A percentile compares a stretch with the other conserved stretches of the same genome.
These are phyloP conservation scores for Phoenicopterus ruber DNA, from an alignment of 2,113 vertebrate genomes.

Conservation along the genomic window DNA sequence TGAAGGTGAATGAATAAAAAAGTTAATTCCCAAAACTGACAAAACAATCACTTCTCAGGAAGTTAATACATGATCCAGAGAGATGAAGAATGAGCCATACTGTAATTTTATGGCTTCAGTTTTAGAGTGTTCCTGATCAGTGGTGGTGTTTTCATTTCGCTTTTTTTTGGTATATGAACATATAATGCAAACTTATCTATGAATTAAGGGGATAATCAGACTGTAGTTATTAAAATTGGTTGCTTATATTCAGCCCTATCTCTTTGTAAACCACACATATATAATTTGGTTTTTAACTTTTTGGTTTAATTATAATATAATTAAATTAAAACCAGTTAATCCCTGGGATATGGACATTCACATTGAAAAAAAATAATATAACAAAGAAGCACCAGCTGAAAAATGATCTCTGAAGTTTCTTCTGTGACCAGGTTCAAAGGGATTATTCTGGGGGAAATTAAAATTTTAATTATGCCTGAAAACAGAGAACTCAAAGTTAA, in stretches of 20 bases:
- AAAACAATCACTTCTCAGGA: background rate
- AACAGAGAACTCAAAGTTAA: background rate
- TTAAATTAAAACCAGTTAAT: background rate
- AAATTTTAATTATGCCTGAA: slow-evolving; percentile 22
- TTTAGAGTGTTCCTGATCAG: background rate
- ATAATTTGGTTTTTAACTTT: background rate
- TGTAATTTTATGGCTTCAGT: background rate
- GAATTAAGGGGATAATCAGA: background rate
- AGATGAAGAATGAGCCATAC: background rate
- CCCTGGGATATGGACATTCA: background rate
- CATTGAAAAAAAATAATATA: background rate
- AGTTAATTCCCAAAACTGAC: background rate
- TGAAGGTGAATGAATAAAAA: background rate
- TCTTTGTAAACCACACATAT: background rate
- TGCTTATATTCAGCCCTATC: background rate
- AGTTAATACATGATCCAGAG: background rate
- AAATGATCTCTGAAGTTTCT: background rate
- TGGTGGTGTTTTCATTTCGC: background rate
- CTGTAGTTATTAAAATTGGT: background rate
- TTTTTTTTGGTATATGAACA: background rate
- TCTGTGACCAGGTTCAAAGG: background rate
- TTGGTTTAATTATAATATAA: background rate
- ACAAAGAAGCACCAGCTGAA: background rate
- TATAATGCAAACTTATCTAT: background rate
- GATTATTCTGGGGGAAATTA: background rate